Percentiles rank a stretch among this genome's conserved stretches.
Evolutionary conservation across 2,113 vertebrate genomes (phyloP).

Genomic region (Pleuronectes platessa): DNA sequence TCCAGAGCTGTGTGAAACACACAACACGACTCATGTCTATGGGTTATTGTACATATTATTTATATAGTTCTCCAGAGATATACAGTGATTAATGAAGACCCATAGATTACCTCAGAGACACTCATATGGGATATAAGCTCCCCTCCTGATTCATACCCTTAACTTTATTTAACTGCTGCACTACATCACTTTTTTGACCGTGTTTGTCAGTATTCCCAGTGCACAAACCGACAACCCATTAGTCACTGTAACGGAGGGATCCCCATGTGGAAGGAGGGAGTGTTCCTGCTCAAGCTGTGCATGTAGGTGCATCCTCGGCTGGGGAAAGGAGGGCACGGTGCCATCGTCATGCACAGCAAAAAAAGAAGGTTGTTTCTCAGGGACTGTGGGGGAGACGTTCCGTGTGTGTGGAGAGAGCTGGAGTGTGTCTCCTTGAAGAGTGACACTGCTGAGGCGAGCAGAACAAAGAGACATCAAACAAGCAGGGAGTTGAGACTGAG

Average conservation of each 20-base stretch:
- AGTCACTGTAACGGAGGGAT: slow-evolving; percentile 57
- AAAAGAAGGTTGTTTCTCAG: slow-evolving; percentile 45
- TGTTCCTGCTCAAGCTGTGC: slow-evolving; percentile 41
- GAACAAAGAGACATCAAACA: slow-evolving; percentile 46
- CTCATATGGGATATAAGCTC: slow-evolving; percentile 31
- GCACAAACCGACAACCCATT: slow-evolving; percentile 59
- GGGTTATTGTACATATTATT: slow-evolving; percentile 16
- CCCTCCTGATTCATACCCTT: slow-evolving; percentile 35
- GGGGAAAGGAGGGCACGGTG: slow-evolving; percentile 59
- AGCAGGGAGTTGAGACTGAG: slow-evolving; percentile 27
- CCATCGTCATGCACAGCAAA: slow-evolving; percentile 37
- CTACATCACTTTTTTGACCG: slow-evolving; percentile 50
- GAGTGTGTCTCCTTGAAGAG: slow-evolving; percentile 59
- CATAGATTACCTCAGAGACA: slow-evolving; percentile 25
- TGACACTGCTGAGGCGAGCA: slow-evolving; percentile 53
- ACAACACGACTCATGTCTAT: slow-evolving; percentile 1
- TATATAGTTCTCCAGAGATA: slow-evolving; percentile 19
- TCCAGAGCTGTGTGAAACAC: not conserved
- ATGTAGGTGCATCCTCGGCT: slow-evolving; percentile 27
- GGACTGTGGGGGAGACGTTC: slow-evolving; percentile 22
- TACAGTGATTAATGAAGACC: slow-evolving; percentile 55
- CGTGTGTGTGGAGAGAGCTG: not conserved
- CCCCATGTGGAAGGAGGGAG: slow-evolving; percentile 57
- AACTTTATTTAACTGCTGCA: slow-evolving; percentile 62
- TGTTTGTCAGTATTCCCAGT: slow-evolving; percentile 62